Conservation (phyloP, 2,888 invertebrate genomes). For the Autographa pulchrina region DNA sequence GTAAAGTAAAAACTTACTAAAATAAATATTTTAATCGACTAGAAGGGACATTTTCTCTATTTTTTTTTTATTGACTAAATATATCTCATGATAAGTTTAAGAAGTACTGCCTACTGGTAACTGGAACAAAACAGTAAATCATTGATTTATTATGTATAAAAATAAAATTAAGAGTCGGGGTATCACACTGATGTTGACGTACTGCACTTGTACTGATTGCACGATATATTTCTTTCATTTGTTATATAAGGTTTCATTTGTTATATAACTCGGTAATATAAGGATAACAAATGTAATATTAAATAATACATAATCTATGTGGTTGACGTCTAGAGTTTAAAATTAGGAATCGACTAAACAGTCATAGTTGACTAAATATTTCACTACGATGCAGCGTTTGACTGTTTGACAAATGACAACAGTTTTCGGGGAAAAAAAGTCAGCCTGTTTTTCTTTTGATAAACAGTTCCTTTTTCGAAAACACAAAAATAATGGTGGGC, state of each 20-base stretch:
- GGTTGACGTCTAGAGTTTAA: neutral
- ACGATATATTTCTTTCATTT: too few species aligned
- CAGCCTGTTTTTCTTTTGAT: conserved; percentile 84
- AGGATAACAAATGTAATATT: too few species aligned
- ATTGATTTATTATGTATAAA: too few species aligned
- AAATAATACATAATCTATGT: neutral
- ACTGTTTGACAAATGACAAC: conserved; percentile 65
- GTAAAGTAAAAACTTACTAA: neutral
- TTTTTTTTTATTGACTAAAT: too few species aligned
- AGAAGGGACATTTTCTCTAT: neutral
- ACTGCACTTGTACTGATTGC: too few species aligned
- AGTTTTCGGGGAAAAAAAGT: conserved; percentile 72
- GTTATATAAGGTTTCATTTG: too few species aligned
- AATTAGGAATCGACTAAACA: conserved; percentile 9
- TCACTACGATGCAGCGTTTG: conserved; percentile 40
- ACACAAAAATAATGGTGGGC: conserved; percentile 87
- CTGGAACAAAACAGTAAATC: too few species aligned
- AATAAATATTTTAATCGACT: neutral
- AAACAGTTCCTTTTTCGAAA: conserved; percentile 86
- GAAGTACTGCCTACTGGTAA: too few species aligned
- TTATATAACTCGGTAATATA: too few species aligned
- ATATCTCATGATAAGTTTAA: too few species aligned
- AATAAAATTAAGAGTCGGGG: too few species aligned
- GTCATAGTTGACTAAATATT: neutral
- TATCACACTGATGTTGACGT: too few species aligned